Percentiles rank a stretch among this genome's conserved stretches.
These are phyloP conservation scores for Zaprionus nigranus DNA, from an alignment of 1,140 invertebrate species.

Conservation along the genomic window DNA sequence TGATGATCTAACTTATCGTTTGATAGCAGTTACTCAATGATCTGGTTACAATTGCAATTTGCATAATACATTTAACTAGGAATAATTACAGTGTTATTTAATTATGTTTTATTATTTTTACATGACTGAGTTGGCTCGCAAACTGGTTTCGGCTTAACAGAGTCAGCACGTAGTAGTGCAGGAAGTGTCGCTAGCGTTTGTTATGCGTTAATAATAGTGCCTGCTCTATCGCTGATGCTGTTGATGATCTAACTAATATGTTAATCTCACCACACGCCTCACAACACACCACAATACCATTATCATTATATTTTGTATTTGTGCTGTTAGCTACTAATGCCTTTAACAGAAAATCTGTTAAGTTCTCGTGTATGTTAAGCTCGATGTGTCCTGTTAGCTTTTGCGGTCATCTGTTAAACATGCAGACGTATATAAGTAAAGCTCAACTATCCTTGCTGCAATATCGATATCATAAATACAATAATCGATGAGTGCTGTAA, in stretches of 20 bases:
- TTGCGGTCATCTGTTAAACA: not conserved
- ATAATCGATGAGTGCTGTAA: not conserved
- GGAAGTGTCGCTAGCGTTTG: slow-evolving; percentile 15
- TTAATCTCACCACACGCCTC: not conserved
- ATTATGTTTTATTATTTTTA: slow-evolving; percentile 54
- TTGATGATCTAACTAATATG: slow-evolving; percentile 37
- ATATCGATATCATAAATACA: not conserved
- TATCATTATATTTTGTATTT: not conserved
- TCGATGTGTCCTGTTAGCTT: not conserved
- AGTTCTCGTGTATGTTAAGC: not conserved
- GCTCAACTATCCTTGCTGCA: too few relatives aligned
- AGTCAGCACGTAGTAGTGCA: slow-evolving; percentile 15
- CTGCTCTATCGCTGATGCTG: slow-evolving; percentile 1
- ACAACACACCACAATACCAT: not conserved
- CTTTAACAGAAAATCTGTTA: not conserved
- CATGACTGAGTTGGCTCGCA: slow-evolving; percentile 50
- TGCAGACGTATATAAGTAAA: not conserved
- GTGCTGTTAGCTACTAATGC: not conserved
- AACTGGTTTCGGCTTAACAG: slow-evolving; percentile 39
- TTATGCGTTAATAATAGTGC: slow-evolving; percentile 3
- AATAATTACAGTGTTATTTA: slow-evolving; percentile 54
- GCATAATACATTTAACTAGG: slow-evolving; percentile 72
- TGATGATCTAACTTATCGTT: slow-evolving; percentile 3
- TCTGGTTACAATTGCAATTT: slow-evolving; percentile 44
- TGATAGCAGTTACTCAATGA: slow-evolving; percentile 57